Conservation (phyloP, 2,113 vertebrate genomes). For the Tenrec ecaudatus region DNA sequence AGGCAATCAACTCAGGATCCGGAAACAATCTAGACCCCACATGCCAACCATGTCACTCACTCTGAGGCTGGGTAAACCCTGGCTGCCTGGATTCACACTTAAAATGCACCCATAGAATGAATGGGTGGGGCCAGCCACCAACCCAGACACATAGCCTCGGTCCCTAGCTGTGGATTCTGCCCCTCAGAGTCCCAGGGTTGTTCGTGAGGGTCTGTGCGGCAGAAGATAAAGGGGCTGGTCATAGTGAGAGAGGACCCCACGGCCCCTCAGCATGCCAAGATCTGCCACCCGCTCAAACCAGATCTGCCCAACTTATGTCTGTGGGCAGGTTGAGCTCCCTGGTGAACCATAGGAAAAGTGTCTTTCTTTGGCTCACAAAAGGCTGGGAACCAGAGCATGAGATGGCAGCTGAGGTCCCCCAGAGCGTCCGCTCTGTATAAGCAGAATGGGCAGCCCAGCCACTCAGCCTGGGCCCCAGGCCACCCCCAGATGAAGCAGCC, state of each 20-base stretch:
- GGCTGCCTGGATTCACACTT: not conserved
- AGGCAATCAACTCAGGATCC: not conserved
- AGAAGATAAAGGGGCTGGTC: not conserved
- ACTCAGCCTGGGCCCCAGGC: not conserved
- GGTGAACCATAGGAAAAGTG: not conserved
- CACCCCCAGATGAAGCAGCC: not conserved
- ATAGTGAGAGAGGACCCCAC: not conserved
- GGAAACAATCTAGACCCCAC: not conserved
- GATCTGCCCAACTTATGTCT: not conserved
- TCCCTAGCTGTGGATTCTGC: not conserved
- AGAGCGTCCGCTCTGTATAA: not conserved
- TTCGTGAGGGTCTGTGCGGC: not conserved
- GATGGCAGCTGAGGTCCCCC: not conserved
- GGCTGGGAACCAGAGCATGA: not conserved
- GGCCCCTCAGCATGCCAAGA: too few relatives aligned
- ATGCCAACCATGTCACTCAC: not conserved
- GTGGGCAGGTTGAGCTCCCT: constrained; percentile 16
- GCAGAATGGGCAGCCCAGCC: not conserved
- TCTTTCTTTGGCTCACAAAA: not conserved
- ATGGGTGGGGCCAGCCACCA: not conserved
- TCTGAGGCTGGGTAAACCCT: too few relatives aligned
- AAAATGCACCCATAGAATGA: not conserved
- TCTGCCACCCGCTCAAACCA: not conserved
- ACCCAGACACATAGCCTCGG: not conserved
- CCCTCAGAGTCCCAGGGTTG: not conserved